Base-by-base conservation (phyloP, 2,888 invertebrate species). In the Fissipunctia ypsillon region DNA sequence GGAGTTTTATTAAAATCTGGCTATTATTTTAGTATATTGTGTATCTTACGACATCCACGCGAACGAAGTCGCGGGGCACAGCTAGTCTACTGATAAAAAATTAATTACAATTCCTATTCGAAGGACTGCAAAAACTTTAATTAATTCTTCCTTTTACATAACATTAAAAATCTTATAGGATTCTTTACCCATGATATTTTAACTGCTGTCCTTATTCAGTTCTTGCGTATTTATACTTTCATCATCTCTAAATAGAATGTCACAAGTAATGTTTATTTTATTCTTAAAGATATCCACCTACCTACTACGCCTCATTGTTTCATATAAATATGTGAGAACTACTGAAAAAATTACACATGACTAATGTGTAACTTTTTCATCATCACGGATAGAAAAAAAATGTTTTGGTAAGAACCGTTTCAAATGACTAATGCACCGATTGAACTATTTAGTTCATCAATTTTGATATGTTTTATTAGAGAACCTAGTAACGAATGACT, bases 341-440 rank as follows among this genome's bases (percentile, higher is more conserved):
- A 57, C 38, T 66, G 67, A 59, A 79, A 76, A 70, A 73, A 57
- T 57, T 45, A 41, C 28, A 72, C 65, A 70, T 79, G 70, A 74
- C n/a, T n/a, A n/a, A n/a, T n/a, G n/a, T n/a, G n/a, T n/a, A n/a
- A n/a, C n/a, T n/a, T n/a, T 81, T 14, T 82, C 82, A 79, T 74
- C 74, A 12, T 31, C 50, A n/a, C n/a, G 22, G 6, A 25, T 4
- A 66, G 45, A 57, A 79, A 61, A n/a, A 52, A 72, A 69, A 54
- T 35, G 19, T 45, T 69, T 22, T 41, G 25, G 48, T 45, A 71
- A 79, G 41, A 68, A 22, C 14, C 45, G 59, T 70, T 75, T 66
- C 56, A 69, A 66, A 68, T 68, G 68, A 81, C 60, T 73, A 79
- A 82, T 76, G 52, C 48, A 69, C 38, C 22, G 35, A 69, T 70